Percentiles rank a stretch among this genome's conserved stretches.
phyloP scores from a whole-genome alignment of 2,888 invertebrate species.

The Metalampra italica region DNA sequence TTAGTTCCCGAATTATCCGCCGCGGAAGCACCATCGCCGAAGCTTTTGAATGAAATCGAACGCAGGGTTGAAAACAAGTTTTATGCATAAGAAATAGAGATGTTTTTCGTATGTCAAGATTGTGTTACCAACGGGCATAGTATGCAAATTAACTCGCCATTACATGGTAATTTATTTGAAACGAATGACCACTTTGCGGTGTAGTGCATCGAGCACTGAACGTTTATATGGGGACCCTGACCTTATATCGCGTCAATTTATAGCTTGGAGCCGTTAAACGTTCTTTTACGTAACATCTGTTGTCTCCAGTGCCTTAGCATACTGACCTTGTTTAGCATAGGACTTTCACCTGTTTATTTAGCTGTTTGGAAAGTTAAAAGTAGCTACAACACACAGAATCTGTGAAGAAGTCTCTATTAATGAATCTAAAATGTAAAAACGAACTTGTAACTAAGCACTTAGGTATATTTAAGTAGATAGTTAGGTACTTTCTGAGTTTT shows the following conservation, averaged over 20 bases:
- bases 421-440: no score
- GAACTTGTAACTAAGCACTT: no score
- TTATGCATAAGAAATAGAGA: conserved; percentile 35
- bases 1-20: conserved; percentile 53
- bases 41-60: conserved; percentile 67
- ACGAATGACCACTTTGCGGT: conserved; percentile 78
- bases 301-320: conserved; percentile 54
- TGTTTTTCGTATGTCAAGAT: conserved; percentile 35
- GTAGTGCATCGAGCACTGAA: conserved; percentile 72
- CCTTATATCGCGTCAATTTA: conserved; percentile 77
- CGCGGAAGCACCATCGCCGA: conserved; percentile 38
- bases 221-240: conserved; percentile 76
- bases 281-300: conserved; percentile 73
- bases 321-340: conserved; percentile 57
- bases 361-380: conserved; percentile 25
- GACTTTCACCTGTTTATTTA: conserved; percentile 58
- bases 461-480: no score
- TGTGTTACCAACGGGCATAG: conserved; percentile 45
- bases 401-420: no score
- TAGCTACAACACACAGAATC: conserved; percentile 6
- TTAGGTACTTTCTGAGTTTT: no score
- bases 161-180: conserved; percentile 79
- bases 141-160: conserved; percentile 77
- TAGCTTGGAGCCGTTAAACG: conserved; percentile 67
- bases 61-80: conserved; percentile 28